phyloP scores from a whole-genome alignment of 2,113 vertebrate species.

The Gobius niger region DNA sequence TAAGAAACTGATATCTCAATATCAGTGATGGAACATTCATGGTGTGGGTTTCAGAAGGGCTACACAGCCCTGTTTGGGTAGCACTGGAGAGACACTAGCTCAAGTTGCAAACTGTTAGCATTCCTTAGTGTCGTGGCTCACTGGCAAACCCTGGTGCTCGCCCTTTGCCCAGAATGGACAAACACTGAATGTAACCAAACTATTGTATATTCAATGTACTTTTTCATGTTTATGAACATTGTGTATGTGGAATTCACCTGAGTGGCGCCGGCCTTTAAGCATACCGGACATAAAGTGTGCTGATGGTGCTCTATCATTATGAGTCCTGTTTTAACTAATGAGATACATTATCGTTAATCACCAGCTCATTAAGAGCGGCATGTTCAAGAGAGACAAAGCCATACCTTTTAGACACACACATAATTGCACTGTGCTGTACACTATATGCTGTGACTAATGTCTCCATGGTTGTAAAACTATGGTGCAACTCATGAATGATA shows the following conservation, averaged over 20 bases:
- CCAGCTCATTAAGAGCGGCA: conserved; percentile 62
- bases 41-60: conserved; percentile 64
- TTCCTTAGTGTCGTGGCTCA: conserved; percentile 57
- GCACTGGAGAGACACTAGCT: conserved; percentile 56
- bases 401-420: conserved; percentile 17
- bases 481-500: background rate
- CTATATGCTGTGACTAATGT: background rate
- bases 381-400: conserved; percentile 42
- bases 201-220: no score
- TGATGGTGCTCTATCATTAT: conserved; percentile 40
- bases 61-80: conserved; percentile 67
- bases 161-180: conserved; percentile 25
- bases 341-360: conserved; percentile 71
- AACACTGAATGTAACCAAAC: background rate
- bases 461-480: background rate
- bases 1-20: conserved; percentile 76
- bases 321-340: conserved; percentile 70
- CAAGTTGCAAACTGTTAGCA: conserved; percentile 76
- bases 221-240: background rate
- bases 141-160: conserved; percentile 21
- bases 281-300: conserved; percentile 2
- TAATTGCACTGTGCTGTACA: background rate
- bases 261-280: no score
- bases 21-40: conserved; percentile 64
- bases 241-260: no score